Percentiles rank a stretch among this genome's conserved stretches.
These are phyloP conservation scores for Thyatira batis DNA, from an alignment of 2,888 invertebrate species.

Conservation along the genomic window DNA sequence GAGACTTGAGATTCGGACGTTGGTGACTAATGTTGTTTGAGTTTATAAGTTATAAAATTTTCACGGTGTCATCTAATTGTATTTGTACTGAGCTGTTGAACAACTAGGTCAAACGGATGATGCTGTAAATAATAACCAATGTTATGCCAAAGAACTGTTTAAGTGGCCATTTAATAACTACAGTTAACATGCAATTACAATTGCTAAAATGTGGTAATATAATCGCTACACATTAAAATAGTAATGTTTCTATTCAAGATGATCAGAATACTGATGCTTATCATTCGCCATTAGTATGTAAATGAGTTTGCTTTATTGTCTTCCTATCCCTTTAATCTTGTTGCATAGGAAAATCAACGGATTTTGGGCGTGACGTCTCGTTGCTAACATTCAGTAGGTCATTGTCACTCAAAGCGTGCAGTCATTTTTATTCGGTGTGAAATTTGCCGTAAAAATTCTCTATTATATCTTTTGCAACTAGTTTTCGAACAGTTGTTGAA, in stretches of 20 bases:
- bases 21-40: conserved; percentile 3
- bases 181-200: neutral
- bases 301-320: neutral
- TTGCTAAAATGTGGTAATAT: neutral
- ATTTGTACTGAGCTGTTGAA: conserved; percentile 18
- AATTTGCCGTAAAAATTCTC: conserved; percentile 69
- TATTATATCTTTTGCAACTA: conserved; percentile 63
- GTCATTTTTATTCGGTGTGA: conserved; percentile 64
- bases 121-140: conserved; percentile 29
- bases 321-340: neutral
- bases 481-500: conserved; percentile 51
- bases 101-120: conserved; percentile 36
- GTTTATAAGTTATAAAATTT: conserved; percentile 12
- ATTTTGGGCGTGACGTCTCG: conserved; percentile 32
- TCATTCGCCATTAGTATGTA: neutral
- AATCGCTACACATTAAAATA: neutral
- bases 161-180: neutral
- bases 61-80: conserved; percentile 37
- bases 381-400: conserved; percentile 60
- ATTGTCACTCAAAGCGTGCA: conserved; percentile 69
- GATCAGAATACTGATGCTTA: neutral
- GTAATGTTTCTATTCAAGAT: neutral
- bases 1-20: conserved; percentile 6
- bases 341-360: conserved; percentile 2
- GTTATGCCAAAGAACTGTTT: conserved; percentile 18